These are phyloP conservation scores for Hydropsyche betteni DNA, from an alignment of 2,888 invertebrate genomes.

Conservation along the genomic window DNA sequence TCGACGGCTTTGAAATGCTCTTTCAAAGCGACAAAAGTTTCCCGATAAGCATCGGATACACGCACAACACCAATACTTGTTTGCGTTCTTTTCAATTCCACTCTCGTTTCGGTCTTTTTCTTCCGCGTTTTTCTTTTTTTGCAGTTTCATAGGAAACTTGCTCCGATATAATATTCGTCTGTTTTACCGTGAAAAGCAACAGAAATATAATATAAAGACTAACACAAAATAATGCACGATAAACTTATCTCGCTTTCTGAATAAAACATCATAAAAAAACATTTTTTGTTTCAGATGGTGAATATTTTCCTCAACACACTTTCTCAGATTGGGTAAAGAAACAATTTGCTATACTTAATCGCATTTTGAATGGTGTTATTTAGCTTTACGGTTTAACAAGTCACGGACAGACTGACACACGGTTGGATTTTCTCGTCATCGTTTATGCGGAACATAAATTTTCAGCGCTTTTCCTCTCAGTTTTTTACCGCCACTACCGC, in stretches of 20 bases:
- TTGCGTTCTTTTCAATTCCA: constrained; percentile 15
- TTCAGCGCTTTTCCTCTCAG: constrained; percentile 9
- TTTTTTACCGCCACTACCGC: constrained; percentile 4
- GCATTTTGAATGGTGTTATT: too few species aligned
- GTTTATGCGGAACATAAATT: constrained; percentile 16
- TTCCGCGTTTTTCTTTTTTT: background rate
- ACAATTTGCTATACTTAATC: too few species aligned
- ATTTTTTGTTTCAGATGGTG: too few species aligned
- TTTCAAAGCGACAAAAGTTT: constrained; percentile 18
- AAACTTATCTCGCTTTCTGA: too few species aligned
- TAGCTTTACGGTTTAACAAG: too few species aligned
- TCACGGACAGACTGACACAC: constrained; percentile 10
- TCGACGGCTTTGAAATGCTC: constrained; percentile 12
- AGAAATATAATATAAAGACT: too few species aligned
- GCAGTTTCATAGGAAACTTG: background rate
- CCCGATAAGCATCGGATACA: constrained; percentile 4
- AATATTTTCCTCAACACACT: too few species aligned
- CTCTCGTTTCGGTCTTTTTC: background rate
- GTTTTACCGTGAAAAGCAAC: too few species aligned
- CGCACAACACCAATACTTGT: background rate
- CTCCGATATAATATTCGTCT: background rate
- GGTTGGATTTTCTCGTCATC: constrained; percentile 15
- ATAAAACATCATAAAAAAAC: too few species aligned
- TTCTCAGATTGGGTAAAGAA: too few species aligned
- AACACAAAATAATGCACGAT: too few species aligned